A percentile compares a stretch with the other conserved stretches of the same genome.
Evolutionary conservation across 2,113 vertebrate genomes (phyloP).

Genomic region (Sprattus sprattus): DNA sequence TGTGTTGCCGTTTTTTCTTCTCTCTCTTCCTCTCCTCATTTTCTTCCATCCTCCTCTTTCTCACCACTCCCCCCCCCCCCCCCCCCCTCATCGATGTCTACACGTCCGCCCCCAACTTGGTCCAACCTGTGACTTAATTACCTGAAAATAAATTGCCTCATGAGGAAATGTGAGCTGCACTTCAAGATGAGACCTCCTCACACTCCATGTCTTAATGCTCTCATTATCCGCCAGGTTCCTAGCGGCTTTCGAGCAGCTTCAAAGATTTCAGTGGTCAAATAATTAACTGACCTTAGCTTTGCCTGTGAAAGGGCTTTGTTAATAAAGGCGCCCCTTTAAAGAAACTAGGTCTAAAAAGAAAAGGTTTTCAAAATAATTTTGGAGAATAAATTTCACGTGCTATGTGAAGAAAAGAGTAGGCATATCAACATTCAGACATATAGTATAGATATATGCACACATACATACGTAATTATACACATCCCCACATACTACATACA

Average conservation of each 20-base stretch:
- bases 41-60: background rate
- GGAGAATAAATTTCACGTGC: background rate
- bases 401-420: background rate
- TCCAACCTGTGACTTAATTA: constrained; percentile 60
- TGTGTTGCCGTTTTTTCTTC: constrained; percentile 16
- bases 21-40: background rate
- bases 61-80: background rate
- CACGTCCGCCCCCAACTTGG: constrained; percentile 38
- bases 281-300: constrained; percentile 42
- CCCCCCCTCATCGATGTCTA: constrained; percentile 22
- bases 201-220: constrained; percentile 55
- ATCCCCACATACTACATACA: background rate
- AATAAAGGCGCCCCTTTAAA: constrained; percentile 42
- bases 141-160: constrained; percentile 58
- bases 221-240: constrained; percentile 53
- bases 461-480: too few relatives aligned
- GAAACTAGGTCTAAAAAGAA: constrained; percentile 23
- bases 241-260: constrained; percentile 42
- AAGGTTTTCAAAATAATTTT: constrained; percentile 4
- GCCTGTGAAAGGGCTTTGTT: constrained; percentile 45
- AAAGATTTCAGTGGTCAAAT: constrained; percentile 45
- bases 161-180: constrained; percentile 48
- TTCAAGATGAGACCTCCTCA: constrained; percentile 59
- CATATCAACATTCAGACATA: background rate
- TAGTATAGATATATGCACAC: background rate